Evolutionary conservation across 1,140 invertebrate species (phyloP), one percentile per base, ranked within the genome.

Genomic region (Rhyacophila brunnea): DNA sequence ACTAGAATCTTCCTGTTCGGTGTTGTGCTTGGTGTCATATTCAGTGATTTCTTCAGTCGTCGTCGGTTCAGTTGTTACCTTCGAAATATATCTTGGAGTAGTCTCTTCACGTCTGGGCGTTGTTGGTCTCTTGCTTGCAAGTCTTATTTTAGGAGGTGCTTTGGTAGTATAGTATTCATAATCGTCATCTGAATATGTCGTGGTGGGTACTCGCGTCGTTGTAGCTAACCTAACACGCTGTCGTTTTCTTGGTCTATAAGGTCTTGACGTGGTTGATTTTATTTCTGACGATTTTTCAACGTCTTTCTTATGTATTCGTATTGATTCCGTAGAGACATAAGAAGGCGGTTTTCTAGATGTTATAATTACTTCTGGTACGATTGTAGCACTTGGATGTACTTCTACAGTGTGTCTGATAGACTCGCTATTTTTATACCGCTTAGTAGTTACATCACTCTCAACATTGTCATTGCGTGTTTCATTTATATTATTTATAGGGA

Each of bases 221-320:
- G 19, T 40, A 11, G 34, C 4, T 6, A 57, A 13, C 20, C 36
- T 57, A 1, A 57, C 48, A 11, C 54, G 15, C 40, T 35, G 17
- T 19, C 54, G 46, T 20, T 48, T 46, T 19, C 19, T 46, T 46
- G 18, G n/a, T 46, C n/a, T 57, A 6, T 48, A 36, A n/a, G 35
- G 11, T 57, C 14, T 36, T 20, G 13, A 15, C 15, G 54, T 19
- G 18, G 13, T 48, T 46, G 19, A 4, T 46, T 46, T 46, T 46
- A 23, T 17, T 46, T 46, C 19, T 19, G 19, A 17, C 5, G 23
- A 28, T 9, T 9, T 28, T 9, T 5, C 23, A 28, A 9, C 9
- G 9, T 28, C 23, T 28, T 28, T 28, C 9, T 28, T 28, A 9
- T 28, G 23, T 28, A 28, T 5, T 9, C 23, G 23, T 28, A 28